Evolutionary conservation across 2,888 invertebrate species (phyloP), one percentile per base, ranked within the genome.

Genomic region (Oscheius myriophilus): DNA sequence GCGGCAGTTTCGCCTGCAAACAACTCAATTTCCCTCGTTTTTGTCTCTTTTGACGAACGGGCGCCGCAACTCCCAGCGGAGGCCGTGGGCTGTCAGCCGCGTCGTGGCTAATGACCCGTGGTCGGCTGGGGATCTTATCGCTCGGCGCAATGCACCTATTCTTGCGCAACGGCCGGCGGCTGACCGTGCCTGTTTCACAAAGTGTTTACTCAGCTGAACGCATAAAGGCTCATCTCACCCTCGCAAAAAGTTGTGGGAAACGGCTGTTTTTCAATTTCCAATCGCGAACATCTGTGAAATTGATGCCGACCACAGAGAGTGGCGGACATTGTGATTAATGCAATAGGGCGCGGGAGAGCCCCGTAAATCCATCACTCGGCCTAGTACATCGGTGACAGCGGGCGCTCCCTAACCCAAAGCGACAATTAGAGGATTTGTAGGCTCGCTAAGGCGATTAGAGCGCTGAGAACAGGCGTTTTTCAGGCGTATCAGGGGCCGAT

Each of bases 1-100:
- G 72, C 12, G 82, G 80, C 63, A 80, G 65, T 54, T 72, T 75
- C 41, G 82, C 82, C 80, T 82, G 66, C 33, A 80, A 73, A 57
- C 25, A 43, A 21, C 49, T 51, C 51, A 16, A 25, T 62, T 45
- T 62, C 21, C 25, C 33, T 49, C 41, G 21, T 33, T 33, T 46
- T 25, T 39, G 26, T 62, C 46, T 33, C 33, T 33, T 33, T 33
- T 33, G 33, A 33, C 33, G 33, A 33, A 33, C 33, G n/a, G n/a
- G n/a, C n/a, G 33, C 33, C 33, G 33, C 33, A 33, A 33, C 46
- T 21, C 46, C 21, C 46, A n/a, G 21, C 21, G n/a, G 46, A 11
- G 33, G 26, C 25, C n/a, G n/a, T n/a, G n/a, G n/a, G 54, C 25
- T 54, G 54, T 54, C 25, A 54, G 12, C 33, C 26, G 54, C 25